phyloP scores from a whole-genome alignment of 2,113 vertebrate species.

The Sinocyclocheilus grahami region DNA sequence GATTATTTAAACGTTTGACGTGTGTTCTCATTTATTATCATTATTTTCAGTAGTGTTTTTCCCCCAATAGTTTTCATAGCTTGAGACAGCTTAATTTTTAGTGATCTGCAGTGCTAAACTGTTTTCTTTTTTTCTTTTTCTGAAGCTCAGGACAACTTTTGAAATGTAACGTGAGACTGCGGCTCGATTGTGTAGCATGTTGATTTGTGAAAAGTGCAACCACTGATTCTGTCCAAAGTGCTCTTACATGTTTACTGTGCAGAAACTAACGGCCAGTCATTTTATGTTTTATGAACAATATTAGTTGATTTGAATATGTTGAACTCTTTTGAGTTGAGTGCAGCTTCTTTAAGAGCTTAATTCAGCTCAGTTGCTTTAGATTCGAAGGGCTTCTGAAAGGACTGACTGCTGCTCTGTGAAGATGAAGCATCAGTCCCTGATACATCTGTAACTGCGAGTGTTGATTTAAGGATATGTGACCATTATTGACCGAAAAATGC shows the following conservation, averaged over 20 bases:
- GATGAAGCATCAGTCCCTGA: neutral
- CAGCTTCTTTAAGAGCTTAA: slow-evolving; percentile 44
- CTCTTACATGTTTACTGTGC: neutral
- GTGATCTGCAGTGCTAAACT: slow-evolving; percentile 23
- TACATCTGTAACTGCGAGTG: slow-evolving; percentile 1
- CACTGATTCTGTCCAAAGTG: slow-evolving; percentile 59
- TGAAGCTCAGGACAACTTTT: slow-evolving; percentile 62
- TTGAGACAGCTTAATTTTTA: slow-evolving; percentile 1
- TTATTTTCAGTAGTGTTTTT: slow-evolving; percentile 26
- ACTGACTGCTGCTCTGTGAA: neutral
- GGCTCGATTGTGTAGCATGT: slow-evolving; percentile 37
- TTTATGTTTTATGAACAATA: neutral
- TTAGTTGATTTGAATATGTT: slow-evolving; percentile 30
- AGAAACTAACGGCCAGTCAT: slow-evolving; percentile 18
- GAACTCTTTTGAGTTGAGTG: slow-evolving; percentile 60
- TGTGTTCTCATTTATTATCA: slow-evolving; percentile 36
- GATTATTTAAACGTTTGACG: slow-evolving; percentile 22
- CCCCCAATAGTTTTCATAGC: slow-evolving; percentile 18
- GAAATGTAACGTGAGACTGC: slow-evolving; percentile 29
- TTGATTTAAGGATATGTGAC: neutral
- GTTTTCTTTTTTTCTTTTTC: too few relatives aligned
- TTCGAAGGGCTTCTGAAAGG: neutral
- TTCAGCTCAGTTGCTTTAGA: neutral
- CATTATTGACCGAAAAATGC: neutral
- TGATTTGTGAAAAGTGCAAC: slow-evolving; percentile 54